A percentile compares a stretch with the other conserved stretches of the same genome.
phyloP scores from a whole-genome alignment of 2,113 vertebrate species.

The Cynoglossus semilaevis region DNA sequence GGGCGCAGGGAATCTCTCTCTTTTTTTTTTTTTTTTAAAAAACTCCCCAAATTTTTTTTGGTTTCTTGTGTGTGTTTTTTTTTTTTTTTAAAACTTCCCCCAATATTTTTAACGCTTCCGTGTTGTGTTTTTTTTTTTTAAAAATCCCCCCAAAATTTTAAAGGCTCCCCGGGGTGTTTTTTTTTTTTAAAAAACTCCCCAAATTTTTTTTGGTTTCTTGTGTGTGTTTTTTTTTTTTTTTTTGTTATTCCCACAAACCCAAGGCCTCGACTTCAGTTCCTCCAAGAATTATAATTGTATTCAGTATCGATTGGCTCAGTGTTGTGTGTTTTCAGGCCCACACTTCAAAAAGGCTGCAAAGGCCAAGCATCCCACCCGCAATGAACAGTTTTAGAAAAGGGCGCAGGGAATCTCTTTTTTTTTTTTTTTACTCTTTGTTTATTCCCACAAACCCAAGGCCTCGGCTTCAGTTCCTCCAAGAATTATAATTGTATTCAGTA shows the following conservation, averaged over 20 bases:
- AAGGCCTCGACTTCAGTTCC: constrained; percentile 49
- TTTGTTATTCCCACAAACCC: constrained; percentile 56
- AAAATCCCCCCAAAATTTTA: too few species aligned
- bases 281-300: constrained; percentile 70
- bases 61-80: too few species aligned
- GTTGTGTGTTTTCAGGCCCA: constrained; percentile 62
- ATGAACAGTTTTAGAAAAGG: constrained; percentile 5
- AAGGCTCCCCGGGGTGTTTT: too few species aligned
- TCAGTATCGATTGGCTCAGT: constrained; percentile 66
- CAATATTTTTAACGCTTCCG: too few species aligned
- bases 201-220: too few species aligned
- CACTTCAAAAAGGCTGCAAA: constrained; percentile 55
- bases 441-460: constrained; percentile 54
- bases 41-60: too few species aligned
- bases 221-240: too few species aligned
- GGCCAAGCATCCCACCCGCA: constrained; percentile 47
- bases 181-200: too few species aligned
- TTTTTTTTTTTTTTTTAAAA: too few species aligned
- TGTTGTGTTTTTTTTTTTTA: too few species aligned
- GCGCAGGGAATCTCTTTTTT: neutral
- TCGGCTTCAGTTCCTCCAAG: constrained; percentile 53
- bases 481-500: constrained; percentile 72
- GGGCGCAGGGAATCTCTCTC: too few species aligned
- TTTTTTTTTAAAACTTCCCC: too few species aligned
- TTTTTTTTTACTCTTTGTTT: constrained; percentile 45